phyloP scores from a whole-genome alignment of 2,888 invertebrate species.

The Cephus sareptanus region DNA sequence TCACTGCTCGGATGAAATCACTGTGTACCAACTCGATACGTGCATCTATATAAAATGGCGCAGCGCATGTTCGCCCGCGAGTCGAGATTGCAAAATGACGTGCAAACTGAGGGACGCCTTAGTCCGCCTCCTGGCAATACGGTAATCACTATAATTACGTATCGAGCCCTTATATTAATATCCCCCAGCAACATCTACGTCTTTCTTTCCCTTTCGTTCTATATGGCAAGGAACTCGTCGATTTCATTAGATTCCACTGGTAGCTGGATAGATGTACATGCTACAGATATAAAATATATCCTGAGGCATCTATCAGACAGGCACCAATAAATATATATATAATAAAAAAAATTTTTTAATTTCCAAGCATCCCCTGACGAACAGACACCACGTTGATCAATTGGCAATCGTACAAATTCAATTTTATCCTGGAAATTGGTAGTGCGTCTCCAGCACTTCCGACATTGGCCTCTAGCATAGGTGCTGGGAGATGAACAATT shows the following conservation, averaged over 20 bases:
- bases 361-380: background rate
- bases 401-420: constrained; percentile 60
- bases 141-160: constrained; percentile 66
- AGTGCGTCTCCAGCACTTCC: background rate
- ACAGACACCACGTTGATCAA: constrained; percentile 27
- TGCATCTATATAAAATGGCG: background rate
- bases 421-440: constrained; percentile 31
- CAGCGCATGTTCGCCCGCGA: constrained; percentile 54
- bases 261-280: background rate
- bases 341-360: background rate
- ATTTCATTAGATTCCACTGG: background rate
- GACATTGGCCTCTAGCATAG: constrained; percentile 49
- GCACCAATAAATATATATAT: background rate
- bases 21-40: constrained; percentile 38
- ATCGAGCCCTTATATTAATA: constrained; percentile 66
- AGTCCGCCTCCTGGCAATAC: constrained; percentile 65
- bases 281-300: background rate
- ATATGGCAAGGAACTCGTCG: background rate
- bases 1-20: background rate
- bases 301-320: background rate
- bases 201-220: constrained; percentile 42
- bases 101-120: constrained; percentile 66
- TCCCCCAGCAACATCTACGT: constrained; percentile 55
- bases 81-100: constrained; percentile 65
- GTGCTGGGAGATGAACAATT: constrained; percentile 64